phyloP scores from a whole-genome alignment of 2,797 vertebrate species.

The Sciaenops ocellatus region DNA sequence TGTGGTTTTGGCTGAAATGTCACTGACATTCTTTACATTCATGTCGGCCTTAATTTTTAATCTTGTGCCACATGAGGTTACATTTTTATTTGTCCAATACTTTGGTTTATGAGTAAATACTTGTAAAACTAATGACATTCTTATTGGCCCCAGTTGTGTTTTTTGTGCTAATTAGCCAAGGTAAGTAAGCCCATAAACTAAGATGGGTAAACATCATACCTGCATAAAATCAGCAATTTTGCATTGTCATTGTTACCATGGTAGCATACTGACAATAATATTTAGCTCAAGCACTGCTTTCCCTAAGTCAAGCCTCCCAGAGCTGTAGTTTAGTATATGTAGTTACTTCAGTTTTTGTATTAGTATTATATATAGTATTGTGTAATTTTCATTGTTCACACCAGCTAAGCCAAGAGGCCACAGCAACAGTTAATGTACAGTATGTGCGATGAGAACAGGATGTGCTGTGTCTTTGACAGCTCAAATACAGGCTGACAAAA shows the following conservation, averaged over 20 bases:
- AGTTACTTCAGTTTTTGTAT: not conserved
- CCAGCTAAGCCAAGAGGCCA: conserved; percentile 1
- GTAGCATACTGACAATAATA: too few species aligned
- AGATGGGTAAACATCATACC: not conserved
- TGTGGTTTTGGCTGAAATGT: too few species aligned
- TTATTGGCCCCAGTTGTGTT: too few species aligned
- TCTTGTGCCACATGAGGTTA: not conserved
- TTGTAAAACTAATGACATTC: not conserved
- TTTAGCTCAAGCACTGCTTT: not conserved
- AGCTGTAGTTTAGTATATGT: not conserved
- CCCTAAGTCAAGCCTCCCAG: not conserved
- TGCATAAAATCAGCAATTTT: not conserved
- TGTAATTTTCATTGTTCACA: not conserved
- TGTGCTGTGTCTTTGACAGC: conserved; percentile 29
- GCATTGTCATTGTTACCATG: not conserved
- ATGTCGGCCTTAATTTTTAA: not conserved
- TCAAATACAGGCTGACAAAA: conserved; percentile 39
- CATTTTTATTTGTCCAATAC: not conserved
- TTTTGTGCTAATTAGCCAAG: not conserved
- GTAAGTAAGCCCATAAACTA: not conserved
- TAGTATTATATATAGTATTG: not conserved
- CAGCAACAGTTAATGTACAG: not conserved
- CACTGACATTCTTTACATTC: too few species aligned
- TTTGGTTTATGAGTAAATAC: not conserved
- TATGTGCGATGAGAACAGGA: conserved; percentile 33